These are phyloP conservation scores for Scophthalmus maximus DNA, from an alignment of 2,113 vertebrate genomes.

Conservation along the genomic window DNA sequence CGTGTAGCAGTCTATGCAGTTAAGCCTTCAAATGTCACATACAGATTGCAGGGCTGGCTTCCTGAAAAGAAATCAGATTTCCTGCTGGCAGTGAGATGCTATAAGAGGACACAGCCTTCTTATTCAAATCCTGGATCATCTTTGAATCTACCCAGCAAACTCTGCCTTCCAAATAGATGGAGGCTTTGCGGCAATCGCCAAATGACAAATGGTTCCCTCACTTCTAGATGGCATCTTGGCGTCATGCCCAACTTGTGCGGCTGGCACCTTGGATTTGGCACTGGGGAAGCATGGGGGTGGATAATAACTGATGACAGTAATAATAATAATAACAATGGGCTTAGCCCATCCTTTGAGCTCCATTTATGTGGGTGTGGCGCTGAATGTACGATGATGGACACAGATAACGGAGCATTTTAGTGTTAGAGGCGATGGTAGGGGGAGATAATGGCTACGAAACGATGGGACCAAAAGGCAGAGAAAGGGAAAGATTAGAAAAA, in stretches of 20 bases:
- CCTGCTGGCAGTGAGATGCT: conserved; percentile 16
- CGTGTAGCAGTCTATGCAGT: conserved; percentile 21
- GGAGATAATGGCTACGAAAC: conserved; percentile 41
- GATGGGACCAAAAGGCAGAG: neutral
- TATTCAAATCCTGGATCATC: conserved; percentile 68
- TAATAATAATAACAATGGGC: conserved; percentile 75
- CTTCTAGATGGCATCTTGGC: conserved; percentile 68
- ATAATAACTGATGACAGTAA: conserved; percentile 74
- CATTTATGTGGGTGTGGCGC: conserved; percentile 41
- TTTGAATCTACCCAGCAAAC: conserved; percentile 45
- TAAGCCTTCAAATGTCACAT: conserved; percentile 41
- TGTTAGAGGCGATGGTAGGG: conserved; percentile 23
- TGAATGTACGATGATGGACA: conserved; percentile 54
- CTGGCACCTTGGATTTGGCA: conserved; percentile 68
- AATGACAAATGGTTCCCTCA: conserved; percentile 64
- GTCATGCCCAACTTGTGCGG: conserved; percentile 58
- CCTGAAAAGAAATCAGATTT: conserved; percentile 55
- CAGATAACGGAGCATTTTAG: conserved; percentile 55
- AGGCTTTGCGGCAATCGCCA: conserved; percentile 48
- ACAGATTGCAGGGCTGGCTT: conserved; percentile 43
- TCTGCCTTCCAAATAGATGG: conserved; percentile 33
- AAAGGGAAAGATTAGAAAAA: conserved; percentile 33
- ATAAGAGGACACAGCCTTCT: conserved; percentile 8
- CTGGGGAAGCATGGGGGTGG: conserved; percentile 60
- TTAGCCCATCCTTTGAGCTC: conserved; percentile 60